A percentile compares a stretch with the other conserved stretches of the same genome.
Conservation (phyloP, 2,888 invertebrate species). For the Dysmachus trigonus region DNA sequence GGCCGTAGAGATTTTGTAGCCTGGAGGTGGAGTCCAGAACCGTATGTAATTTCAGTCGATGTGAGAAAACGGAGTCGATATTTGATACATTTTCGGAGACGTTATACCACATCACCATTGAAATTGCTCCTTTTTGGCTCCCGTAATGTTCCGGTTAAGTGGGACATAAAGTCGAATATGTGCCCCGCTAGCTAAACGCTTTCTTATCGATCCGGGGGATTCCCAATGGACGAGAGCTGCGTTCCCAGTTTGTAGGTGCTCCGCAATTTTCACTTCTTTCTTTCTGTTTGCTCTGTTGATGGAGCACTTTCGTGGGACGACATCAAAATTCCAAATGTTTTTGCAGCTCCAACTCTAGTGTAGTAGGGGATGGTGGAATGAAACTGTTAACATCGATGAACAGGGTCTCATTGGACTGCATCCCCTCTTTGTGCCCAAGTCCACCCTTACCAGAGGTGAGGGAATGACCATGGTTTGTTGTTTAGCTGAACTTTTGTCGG, state of each 20-base stretch:
- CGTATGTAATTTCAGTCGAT: neutral
- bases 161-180: slow-evolving; percentile 6
- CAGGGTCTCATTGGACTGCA: neutral
- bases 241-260: neutral
- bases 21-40: neutral
- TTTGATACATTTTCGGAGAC: slow-evolving; percentile 9
- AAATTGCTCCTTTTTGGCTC: neutral
- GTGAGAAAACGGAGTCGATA: neutral
- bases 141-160: slow-evolving; percentile 4
- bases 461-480: neutral
- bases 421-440: neutral
- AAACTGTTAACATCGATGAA: neutral
- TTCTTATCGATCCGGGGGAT: neutral
- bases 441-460: neutral
- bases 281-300: slow-evolving; percentile 1
- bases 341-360: neutral
- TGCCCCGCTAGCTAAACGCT: slow-evolving; percentile 7
- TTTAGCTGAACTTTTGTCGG: neutral
- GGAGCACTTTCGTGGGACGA: neutral
- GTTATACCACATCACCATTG: neutral
- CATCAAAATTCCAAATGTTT: slow-evolving; percentile 10
- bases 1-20: neutral
- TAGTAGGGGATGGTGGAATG: neutral
- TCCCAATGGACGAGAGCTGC: neutral
- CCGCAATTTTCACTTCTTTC: neutral